Percentiles rank a stretch among this genome's conserved stretches.
Conservation (phyloP, 1,140 invertebrate species). For the Pseudomyrmex cubaensis region DNA sequence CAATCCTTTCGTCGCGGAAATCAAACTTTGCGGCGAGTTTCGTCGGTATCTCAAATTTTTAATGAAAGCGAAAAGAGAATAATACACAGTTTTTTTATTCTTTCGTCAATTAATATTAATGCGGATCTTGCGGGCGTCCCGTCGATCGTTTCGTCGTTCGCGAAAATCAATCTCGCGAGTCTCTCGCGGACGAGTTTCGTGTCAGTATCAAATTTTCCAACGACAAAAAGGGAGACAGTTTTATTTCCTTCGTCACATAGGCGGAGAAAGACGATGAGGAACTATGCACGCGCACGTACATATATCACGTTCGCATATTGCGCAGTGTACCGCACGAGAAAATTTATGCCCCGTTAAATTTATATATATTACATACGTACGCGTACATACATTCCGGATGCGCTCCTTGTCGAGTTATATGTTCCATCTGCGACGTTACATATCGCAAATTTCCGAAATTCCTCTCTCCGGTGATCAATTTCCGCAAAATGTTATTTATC, state of each 20-base stretch:
- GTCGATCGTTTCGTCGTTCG: no score
- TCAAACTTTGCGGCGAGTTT: no score
- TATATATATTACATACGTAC: constrained; percentile 35
- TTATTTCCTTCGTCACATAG: constrained; percentile 10
- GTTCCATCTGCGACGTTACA: constrained; percentile 39
- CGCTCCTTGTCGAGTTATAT: constrained; percentile 30
- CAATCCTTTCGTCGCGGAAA: not conserved
- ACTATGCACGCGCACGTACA: constrained; percentile 2
- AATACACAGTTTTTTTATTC: no score
- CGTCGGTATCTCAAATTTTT: no score
- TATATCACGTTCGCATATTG: constrained; percentile 36
- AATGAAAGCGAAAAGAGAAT: no score
- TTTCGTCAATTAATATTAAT: no score
- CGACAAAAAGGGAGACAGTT: not conserved
- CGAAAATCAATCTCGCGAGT: no score
- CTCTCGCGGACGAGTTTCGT: no score
- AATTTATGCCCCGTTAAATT: constrained; percentile 55
- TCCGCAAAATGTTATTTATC: not conserved
- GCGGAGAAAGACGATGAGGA: constrained; percentile 15
- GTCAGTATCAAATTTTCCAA: constrained; percentile 15
- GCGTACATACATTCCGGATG: not conserved
- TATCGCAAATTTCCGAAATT: constrained; percentile 39
- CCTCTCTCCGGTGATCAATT: not conserved
- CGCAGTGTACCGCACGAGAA: constrained; percentile 18
- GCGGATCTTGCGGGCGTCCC: no score